Conservation (phyloP, 2,888 invertebrate genomes). For the Nipponacmea schrenckii region DNA sequence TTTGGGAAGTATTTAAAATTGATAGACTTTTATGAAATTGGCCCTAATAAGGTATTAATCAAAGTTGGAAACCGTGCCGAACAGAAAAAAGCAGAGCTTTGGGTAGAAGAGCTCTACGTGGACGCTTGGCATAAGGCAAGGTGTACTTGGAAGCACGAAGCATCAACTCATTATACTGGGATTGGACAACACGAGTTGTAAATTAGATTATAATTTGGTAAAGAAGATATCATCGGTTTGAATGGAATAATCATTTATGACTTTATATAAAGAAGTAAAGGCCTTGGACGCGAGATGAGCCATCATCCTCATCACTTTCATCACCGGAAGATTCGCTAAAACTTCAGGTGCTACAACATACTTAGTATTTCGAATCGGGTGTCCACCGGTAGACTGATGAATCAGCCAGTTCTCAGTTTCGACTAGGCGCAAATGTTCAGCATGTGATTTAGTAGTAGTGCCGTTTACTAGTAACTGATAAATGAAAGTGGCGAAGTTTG, state of each 20-base stretch:
- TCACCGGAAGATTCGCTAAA: not conserved
- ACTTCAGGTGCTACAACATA: not conserved
- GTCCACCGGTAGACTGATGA: not conserved
- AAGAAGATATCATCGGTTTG: not conserved
- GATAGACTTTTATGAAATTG: not conserved
- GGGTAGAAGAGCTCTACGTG: not conserved
- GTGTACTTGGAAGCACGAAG: not conserved
- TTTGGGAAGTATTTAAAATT: not conserved
- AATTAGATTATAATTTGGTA: not conserved
- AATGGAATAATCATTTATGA: not conserved
- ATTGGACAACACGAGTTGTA: not conserved
- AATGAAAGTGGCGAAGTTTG: not conserved
- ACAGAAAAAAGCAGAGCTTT: not conserved
- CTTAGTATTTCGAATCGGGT: not conserved
- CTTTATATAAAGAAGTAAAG: not conserved
- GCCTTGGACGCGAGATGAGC: not conserved
- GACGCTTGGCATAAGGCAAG: not conserved
- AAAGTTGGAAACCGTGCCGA: slow-evolving; percentile 3
- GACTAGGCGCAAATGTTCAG: not conserved
- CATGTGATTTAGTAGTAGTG: not conserved
- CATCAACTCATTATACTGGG: not conserved
- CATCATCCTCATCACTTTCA: not conserved
- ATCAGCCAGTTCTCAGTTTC: not conserved
- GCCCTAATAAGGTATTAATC: not conserved
- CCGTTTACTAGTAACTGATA: not conserved